phyloP scores from a whole-genome alignment of 2,797 vertebrate genomes.

The Karalla daura region DNA sequence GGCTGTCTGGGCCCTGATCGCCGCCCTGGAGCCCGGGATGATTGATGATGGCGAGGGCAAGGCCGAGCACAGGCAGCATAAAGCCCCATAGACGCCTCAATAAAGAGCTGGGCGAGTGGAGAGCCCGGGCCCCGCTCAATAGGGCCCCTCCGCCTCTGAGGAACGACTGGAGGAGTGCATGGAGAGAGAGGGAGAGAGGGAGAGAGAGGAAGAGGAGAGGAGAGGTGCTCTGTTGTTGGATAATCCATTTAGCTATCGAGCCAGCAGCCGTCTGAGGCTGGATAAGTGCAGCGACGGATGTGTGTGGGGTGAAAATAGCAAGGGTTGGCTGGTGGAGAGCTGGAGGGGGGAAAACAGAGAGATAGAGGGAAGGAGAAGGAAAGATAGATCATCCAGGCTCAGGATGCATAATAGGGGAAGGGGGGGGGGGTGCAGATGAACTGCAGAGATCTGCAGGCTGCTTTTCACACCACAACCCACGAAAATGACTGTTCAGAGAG shows the following conservation, averaged over 20 bases:
- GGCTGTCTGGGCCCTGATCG: slow-evolving; percentile 90
- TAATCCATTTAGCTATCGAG: slow-evolving; percentile 94
- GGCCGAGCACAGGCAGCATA: slow-evolving; percentile 93
- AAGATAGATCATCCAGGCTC: slow-evolving; percentile 66
- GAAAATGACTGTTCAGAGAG: too few species aligned
- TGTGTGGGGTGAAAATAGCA: slow-evolving; percentile 85
- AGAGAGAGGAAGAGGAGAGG: slow-evolving; percentile 82
- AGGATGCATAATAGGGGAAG: slow-evolving; percentile 53
- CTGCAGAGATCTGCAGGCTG: slow-evolving; percentile 44
- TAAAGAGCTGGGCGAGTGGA: slow-evolving; percentile 94
- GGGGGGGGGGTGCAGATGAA: slow-evolving; percentile 42
- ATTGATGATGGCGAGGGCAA: slow-evolving; percentile 99
- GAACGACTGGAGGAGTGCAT: slow-evolving; percentile 70
- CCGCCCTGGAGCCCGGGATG: slow-evolving; percentile 92
- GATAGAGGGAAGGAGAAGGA: slow-evolving; percentile 28
- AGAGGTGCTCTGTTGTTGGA: slow-evolving; percentile 98
- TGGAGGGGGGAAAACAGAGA: slow-evolving; percentile 58
- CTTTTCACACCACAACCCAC: slow-evolving; percentile 43
- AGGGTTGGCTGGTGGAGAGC: slow-evolving; percentile 74
- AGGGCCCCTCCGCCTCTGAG: slow-evolving; percentile 83
- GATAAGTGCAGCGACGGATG: slow-evolving; percentile 87
- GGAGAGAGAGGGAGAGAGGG: slow-evolving; percentile 62
- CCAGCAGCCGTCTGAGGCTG: slow-evolving; percentile 92
- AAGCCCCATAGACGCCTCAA: slow-evolving; percentile 94
- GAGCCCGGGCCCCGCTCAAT: slow-evolving; percentile 93